Base-by-base conservation (phyloP, 2,113 vertebrate genomes). In the Numida meleagris region DNA sequence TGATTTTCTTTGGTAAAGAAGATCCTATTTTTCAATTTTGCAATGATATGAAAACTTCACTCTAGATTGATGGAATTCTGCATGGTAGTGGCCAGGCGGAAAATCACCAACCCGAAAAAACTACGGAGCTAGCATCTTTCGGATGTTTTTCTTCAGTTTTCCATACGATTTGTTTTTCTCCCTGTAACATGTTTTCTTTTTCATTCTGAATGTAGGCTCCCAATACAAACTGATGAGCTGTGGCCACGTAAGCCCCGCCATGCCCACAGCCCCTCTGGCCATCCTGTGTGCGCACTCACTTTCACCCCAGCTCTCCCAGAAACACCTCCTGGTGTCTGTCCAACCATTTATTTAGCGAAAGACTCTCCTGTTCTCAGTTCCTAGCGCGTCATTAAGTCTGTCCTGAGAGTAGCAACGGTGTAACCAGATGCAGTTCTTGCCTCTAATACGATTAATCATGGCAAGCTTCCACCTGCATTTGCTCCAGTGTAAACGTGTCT, bases 131-230 rank as follows among this genome's bases (percentile, higher is more conserved):
- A 95, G 93, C 91, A 93, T 95, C 88, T 95, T 95, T 91, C 80
- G 82, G 91, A 95, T 94, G 89, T 96, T 96, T 95, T 95, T 83
- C 90, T 81, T 94, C 90, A 93, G 71, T 88, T 97, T 96, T 97
- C 89, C 48, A 7, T 95, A 90, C 51, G 88, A 95, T 96, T 95
- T 95, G 43, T 91, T 93, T 95, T 95, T 96, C 94, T 94, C 94
- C 88, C 78, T 89, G 93, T 94, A 89, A 91, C 94, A 93, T 86
- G 91, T 90, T 97, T 97, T 96, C 93, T 83, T 74, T 92, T 89
- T 82, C 93, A 78, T 88, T 95, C 93, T 7, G 79, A 95, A 86
- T 79, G 80, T 90, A 77, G 68, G 40, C 51, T 83, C 34, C 80
- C 95, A 93, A 91, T 94, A 55, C 72, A 88, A 96, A 94, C 61